Evolutionary conservation across 1,140 invertebrate species (phyloP).

Genomic region (Tetramorium parvispinum): DNA sequence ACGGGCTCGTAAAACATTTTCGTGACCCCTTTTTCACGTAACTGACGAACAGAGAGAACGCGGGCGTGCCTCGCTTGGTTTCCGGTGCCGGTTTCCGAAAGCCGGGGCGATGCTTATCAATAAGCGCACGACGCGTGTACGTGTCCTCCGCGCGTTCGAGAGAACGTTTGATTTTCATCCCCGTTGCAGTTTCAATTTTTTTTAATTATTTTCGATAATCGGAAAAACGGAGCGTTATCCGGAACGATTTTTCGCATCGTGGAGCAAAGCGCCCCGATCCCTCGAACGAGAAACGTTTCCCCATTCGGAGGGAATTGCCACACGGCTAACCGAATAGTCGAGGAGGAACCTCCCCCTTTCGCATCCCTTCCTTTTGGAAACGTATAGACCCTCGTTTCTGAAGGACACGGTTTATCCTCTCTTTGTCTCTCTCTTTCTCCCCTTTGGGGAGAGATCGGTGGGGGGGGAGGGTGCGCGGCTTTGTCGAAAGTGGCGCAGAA

Average conservation of each 20-base stretch:
- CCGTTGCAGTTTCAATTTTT: background rate
- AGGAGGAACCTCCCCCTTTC: background rate
- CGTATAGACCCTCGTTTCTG: background rate
- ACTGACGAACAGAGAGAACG: conserved; percentile 63
- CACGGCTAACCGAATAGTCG: background rate
- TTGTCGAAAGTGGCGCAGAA: background rate
- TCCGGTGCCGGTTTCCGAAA: conserved; percentile 65
- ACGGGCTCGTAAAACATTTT: conserved; percentile 76
- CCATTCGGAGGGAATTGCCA: background rate
- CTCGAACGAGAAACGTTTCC: conserved; percentile 1
- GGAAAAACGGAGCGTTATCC: background rate
- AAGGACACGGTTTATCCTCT: background rate
- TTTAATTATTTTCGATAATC: background rate
- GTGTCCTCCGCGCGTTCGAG: background rate
- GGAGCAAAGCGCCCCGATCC: background rate
- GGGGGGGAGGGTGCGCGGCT: no score
- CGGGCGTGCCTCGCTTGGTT: conserved; percentile 55
- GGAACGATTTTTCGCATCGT: background rate
- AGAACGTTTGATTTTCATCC: background rate
- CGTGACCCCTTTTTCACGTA: conserved; percentile 71
- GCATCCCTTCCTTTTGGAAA: conserved; percentile 2
- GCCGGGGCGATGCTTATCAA: conserved; percentile 58
- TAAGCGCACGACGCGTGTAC: background rate
- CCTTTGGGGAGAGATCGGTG: background rate
- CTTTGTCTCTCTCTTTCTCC: background rate